Base-by-base conservation (phyloP, 2,113 vertebrate species). In the Otis tarda region DNA sequence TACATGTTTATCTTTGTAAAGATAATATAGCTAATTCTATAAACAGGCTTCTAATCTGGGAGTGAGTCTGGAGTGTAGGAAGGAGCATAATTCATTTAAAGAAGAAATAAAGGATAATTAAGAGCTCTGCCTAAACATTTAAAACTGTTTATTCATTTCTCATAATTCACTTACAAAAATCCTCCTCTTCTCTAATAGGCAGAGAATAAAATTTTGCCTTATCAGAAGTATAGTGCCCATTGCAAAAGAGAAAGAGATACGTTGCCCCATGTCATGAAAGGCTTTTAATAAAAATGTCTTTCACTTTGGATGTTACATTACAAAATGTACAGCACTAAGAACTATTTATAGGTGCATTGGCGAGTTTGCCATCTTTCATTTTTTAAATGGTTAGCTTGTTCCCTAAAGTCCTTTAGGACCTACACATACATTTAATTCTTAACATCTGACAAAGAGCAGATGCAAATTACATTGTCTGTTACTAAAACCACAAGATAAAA, bases 281-380 rank as follows among this genome's bases (percentile, higher is more conserved):
- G 59, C 70, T 96, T 92, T 92, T 60, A 83, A 86, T 53, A 82
- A 94, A 94, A 95, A 56, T n/a, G 31, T 2, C 6, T 33, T 73
- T 93, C 87, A 37, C n/a, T 93, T 89, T 60, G 45, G 89, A 76
- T 93, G 43, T 63, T 86, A 67, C 21, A 59, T 94, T 84, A 80
- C 39, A 92, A 89, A 97, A 83, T 60, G 57, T 39, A 75, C 80
- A 91, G 89, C 55, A 43, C 43, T 85, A 75, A 50, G 88, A 70
- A 91, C 63, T 93, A 95, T 86, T 96, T 94, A 96, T 76, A 73
- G 20, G 89, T 70, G 74, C 33, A 74, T 67, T 33, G 73, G 61
- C 89, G 56, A 90, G 55, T 52, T 74, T 70, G 65, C 70, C 76
- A 68, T 84, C 75, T 74, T 95, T 88, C 2, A 43, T 56, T 86